Evolutionary conservation across 2,797 vertebrate genomes (phyloP).

Genomic region (Malurus leucopterus): DNA sequence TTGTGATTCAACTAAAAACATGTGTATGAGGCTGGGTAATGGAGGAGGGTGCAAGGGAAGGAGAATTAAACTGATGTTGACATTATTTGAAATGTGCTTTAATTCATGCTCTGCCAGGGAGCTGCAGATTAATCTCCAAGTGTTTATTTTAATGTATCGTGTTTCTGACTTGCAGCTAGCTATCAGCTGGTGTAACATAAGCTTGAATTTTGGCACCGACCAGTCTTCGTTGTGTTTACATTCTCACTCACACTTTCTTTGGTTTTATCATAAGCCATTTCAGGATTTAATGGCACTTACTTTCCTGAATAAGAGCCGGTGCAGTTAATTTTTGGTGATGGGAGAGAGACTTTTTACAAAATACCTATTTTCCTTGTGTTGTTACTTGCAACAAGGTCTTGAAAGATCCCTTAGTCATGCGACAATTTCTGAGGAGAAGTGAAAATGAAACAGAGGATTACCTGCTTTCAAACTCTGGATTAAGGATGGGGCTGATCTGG

Average conservation of each 20-base stretch:
- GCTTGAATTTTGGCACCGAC: constrained; percentile 50
- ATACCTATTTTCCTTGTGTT: not conserved
- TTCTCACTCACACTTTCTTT: constrained; percentile 55
- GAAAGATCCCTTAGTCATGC: not conserved
- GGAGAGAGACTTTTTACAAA: not conserved
- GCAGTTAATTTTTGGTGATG: not conserved
- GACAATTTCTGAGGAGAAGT: not conserved
- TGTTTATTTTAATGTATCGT: constrained; percentile 53
- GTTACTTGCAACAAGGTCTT: not conserved
- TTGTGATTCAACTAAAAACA: not conserved
- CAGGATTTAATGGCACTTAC: constrained; percentile 22
- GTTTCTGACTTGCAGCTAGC: constrained; percentile 54
- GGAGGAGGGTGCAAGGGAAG: not conserved
- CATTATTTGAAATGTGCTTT: constrained; percentile 47
- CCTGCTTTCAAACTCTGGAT: not conserved
- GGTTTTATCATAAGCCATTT: constrained; percentile 40
- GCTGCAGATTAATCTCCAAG: constrained; percentile 41
- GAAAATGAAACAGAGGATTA: not conserved
- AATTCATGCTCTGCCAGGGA: constrained; percentile 58
- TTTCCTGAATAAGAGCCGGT: constrained; percentile 8
- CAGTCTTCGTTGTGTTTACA: constrained; percentile 28
- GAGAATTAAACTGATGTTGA: constrained; percentile 37
- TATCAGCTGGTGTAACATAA: constrained; percentile 46
- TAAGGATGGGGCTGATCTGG: not conserved
- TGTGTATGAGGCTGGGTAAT: not conserved